Evolutionary conservation across 2,113 vertebrate species (phyloP).

Genomic region (Stigmatopora argus): DNA sequence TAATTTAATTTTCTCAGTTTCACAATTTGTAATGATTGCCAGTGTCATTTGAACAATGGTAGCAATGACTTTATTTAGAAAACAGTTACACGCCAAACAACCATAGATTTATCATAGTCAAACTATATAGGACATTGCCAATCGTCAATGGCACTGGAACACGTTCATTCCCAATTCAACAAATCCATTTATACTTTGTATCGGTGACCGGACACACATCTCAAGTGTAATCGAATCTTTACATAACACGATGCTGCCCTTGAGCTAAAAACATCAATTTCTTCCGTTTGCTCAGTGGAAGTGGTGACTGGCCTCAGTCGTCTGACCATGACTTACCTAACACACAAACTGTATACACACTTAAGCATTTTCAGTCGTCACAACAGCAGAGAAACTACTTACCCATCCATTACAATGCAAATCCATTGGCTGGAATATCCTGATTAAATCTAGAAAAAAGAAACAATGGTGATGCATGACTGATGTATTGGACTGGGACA

Average conservation of each 20-base stretch:
- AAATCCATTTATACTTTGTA: neutral
- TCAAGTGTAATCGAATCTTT: neutral
- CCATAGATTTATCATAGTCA: no score
- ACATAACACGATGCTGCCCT: neutral
- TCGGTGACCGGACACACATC: neutral
- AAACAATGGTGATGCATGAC: neutral
- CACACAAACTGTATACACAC: neutral
- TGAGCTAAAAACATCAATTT: neutral
- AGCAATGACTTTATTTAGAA: neutral
- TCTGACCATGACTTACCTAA: neutral
- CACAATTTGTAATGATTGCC: neutral
- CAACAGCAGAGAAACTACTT: neutral
- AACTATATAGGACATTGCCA: no score
- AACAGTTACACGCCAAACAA: neutral
- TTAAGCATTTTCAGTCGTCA: neutral
- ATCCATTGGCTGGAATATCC: neutral
- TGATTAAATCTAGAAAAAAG: neutral
- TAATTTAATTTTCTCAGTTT: neutral
- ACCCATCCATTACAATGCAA: conserved; percentile 1
- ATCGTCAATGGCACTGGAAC: no score
- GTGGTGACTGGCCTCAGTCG: neutral
- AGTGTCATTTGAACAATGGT: neutral
- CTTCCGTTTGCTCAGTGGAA: conserved; percentile 10
- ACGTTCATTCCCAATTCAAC: no score
- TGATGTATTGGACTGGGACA: neutral